Percentiles rank a stretch among this genome's conserved stretches.
phyloP scores from a whole-genome alignment of 2,888 invertebrate genomes.

The Athetis lepigone region DNA sequence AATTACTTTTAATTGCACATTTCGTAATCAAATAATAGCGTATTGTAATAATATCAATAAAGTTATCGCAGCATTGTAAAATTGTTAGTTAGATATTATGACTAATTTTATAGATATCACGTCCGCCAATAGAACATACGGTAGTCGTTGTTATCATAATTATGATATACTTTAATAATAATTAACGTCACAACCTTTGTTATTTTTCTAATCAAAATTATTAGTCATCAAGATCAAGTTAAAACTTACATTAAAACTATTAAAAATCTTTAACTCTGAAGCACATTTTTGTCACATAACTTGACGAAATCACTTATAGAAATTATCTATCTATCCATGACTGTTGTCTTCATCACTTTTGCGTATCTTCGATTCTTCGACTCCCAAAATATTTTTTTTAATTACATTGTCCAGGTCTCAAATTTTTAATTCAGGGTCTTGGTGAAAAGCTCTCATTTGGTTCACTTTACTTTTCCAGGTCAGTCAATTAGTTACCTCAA shows the following conservation, averaged over 20 bases:
- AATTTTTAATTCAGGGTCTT: conserved; percentile 72
- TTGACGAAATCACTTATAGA: conserved; percentile 72
- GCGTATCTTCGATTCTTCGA: conserved; percentile 62
- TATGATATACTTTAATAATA: conserved; percentile 71
- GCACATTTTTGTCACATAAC: conserved; percentile 83
- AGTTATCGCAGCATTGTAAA: too few relatives aligned
- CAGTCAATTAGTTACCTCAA: too few relatives aligned
- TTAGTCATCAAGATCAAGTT: conserved; percentile 71
- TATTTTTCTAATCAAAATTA: conserved; percentile 77
- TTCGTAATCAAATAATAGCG: neutral
- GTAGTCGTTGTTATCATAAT: conserved; percentile 78
- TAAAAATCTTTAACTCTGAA: conserved; percentile 83
- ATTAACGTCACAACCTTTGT: conserved; percentile 74
- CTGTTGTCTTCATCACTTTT: conserved; percentile 71
- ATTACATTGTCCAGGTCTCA: conserved; percentile 78
- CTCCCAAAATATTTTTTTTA: conserved; percentile 77
- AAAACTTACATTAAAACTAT: conserved; percentile 83
- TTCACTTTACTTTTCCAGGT: conserved; percentile 73
- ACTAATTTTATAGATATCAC: conserved; percentile 66
- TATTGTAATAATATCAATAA: conserved; percentile 40
- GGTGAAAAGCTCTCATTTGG: conserved; percentile 68
- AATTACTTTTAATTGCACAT: too few relatives aligned
- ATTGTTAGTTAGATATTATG: too few relatives aligned
- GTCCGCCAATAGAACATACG: conserved; percentile 76
- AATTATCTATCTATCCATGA: conserved; percentile 65